Percentiles rank a stretch among this genome's conserved stretches.
Evolutionary conservation across 2,888 invertebrate species (phyloP).

Genomic region (Sinhomidia bicolor): DNA sequence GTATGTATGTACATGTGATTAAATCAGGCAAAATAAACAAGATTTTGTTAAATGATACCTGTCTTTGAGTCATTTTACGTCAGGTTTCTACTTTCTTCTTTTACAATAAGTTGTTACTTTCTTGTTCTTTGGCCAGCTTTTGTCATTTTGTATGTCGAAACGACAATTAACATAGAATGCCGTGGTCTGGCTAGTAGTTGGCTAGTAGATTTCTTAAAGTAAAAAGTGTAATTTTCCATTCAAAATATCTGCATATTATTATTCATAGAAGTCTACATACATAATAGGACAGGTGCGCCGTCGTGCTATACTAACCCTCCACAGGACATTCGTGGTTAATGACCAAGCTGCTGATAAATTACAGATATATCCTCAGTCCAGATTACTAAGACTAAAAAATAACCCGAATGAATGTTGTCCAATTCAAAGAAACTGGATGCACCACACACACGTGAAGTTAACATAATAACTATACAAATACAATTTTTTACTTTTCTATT

Average conservation of each 20-base stretch:
- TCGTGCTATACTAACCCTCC: background rate
- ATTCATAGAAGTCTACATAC: background rate
- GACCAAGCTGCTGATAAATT: background rate
- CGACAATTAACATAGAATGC: too few relatives aligned
- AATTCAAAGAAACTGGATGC: slow-evolving; percentile 24
- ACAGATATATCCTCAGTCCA: background rate
- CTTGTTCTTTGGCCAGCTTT: background rate
- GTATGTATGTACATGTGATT: background rate
- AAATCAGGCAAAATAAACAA: background rate
- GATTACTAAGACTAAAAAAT: slow-evolving; percentile 1
- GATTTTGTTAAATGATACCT: slow-evolving; percentile 1
- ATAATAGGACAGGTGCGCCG: background rate
- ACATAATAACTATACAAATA: background rate
- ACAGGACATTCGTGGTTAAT: background rate
- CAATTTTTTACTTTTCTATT: too few relatives aligned
- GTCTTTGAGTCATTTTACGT: background rate
- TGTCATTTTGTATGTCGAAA: slow-evolving; percentile 14
- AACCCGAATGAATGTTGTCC: background rate
- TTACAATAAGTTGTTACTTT: background rate
- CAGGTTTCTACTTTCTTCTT: background rate
- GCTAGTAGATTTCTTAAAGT: background rate
- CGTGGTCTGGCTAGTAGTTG: too few relatives aligned
- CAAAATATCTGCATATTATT: background rate
- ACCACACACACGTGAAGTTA: background rate
- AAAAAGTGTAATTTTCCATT: slow-evolving; percentile 17